Evolutionary conservation across 92 coral and sea anemone genomes (phyloP).

Genomic region (Paragorgia papillata): DNA sequence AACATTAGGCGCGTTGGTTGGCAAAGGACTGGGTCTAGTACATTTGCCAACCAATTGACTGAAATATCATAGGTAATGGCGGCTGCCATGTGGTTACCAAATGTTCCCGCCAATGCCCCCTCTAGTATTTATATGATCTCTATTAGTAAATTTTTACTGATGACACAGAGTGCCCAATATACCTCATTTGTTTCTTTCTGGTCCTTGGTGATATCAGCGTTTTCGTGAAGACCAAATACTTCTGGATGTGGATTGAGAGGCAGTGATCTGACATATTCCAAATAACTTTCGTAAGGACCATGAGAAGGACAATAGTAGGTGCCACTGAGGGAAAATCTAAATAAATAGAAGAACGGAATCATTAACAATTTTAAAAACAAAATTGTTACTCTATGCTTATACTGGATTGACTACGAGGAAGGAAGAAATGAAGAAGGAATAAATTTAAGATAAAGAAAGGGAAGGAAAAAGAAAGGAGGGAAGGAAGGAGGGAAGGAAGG

Average conservation of each 20-base stretch:
- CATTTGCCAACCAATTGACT: no score
- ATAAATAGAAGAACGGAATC: no score
- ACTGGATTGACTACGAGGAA: neutral
- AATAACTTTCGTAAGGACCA: constrained; percentile 85
- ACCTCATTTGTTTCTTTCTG: constrained; percentile 99
- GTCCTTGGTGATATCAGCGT: constrained; percentile 98
- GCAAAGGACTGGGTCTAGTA: no score
- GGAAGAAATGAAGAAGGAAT: constrained; percentile 48
- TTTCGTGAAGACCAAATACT: constrained; percentile 97
- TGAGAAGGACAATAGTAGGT: constrained; percentile 83
- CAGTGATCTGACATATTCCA: constrained; percentile 86
- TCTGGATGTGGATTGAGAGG: constrained; percentile 96
- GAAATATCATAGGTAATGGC: no score
- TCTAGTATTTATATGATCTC: no score
- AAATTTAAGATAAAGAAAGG: constrained; percentile 47
- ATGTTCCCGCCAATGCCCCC: no score
- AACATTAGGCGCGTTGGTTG: no score
- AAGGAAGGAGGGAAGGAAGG: neutral
- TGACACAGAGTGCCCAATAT: neutral
- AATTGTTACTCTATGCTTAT: no score
- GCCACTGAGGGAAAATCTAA: constrained; percentile 96
- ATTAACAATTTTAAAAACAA: no score
- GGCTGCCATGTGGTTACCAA: no score
- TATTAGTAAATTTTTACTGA: no score
- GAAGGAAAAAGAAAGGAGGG: neutral